Evolutionary conservation across 1,140 invertebrate species (phyloP).

Genomic region (Armadillidium nasatum): DNA sequence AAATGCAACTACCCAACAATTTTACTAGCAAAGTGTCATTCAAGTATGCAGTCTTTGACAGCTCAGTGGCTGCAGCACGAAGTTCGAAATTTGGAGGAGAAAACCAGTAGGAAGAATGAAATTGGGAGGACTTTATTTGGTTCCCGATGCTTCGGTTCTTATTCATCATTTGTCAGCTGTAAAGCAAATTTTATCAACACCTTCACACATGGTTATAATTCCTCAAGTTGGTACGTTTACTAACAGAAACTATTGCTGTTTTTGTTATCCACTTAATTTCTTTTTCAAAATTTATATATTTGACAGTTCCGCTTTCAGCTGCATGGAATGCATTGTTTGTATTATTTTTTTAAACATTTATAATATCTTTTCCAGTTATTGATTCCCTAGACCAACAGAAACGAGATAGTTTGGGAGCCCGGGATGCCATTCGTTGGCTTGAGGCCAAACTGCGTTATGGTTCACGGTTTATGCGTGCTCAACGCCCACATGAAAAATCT

Average conservation of each 20-base stretch:
- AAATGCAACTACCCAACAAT: too few relatives aligned
- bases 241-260: too few relatives aligned
- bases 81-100: slow-evolving; percentile 63
- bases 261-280: too few relatives aligned
- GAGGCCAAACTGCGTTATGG: slow-evolving; percentile 78
- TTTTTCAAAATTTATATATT: too few relatives aligned
- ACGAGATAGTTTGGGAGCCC: slow-evolving; percentile 64
- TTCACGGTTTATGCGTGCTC: slow-evolving; percentile 72
- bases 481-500: slow-evolving; percentile 69
- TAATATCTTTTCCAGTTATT: slow-evolving; percentile 62
- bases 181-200: slow-evolving; percentile 35
- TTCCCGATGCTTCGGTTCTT: slow-evolving; percentile 42
- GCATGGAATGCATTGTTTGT: too few relatives aligned
- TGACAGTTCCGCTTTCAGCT: too few relatives aligned
- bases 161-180: slow-evolving; percentile 33
- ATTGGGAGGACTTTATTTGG: slow-evolving; percentile 36
- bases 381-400: slow-evolving; percentile 80
- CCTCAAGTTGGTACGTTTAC: slow-evolving; percentile 41
- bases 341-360: too few relatives aligned
- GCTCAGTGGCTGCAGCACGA: slow-evolving; percentile 69
- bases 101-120: slow-evolving; percentile 44
- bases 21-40: slow-evolving; percentile 29
- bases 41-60: slow-evolving; percentile 67
- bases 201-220: slow-evolving; percentile 39
- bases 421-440: slow-evolving; percentile 86